Evolutionary conservation across 2,888 invertebrate genomes (phyloP).

Genomic region (Dicyrtomina minuta): DNA sequence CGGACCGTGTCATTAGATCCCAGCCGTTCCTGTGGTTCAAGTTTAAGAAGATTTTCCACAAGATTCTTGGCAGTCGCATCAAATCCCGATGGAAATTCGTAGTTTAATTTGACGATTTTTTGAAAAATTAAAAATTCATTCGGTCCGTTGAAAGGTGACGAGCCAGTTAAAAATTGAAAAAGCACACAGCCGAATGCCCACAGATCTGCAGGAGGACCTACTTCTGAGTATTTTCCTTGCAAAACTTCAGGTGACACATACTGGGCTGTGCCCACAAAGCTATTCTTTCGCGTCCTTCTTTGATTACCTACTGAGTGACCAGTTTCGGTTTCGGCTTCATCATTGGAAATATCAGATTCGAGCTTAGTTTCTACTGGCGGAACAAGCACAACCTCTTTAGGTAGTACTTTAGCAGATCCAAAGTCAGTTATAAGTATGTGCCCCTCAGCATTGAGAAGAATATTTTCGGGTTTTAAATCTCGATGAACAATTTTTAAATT

Average conservation of each 20-base stretch:
- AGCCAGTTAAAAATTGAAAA: slow-evolving; percentile 93
- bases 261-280: slow-evolving; percentile 98
- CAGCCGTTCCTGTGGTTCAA: slow-evolving; percentile 76
- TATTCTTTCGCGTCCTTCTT: slow-evolving; percentile 64
- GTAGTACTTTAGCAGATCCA: slow-evolving; percentile 88
- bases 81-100: slow-evolving; percentile 91
- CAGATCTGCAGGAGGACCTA: slow-evolving; percentile 78
- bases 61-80: slow-evolving; percentile 81
- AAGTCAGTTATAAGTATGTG: slow-evolving; percentile 97
- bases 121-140: slow-evolving; percentile 96
- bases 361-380: not conserved
- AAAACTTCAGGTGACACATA: slow-evolving; percentile 97
- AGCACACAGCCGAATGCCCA: slow-evolving; percentile 98
- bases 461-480: slow-evolving; percentile 69
- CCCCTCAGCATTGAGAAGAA: slow-evolving; percentile 90
- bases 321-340: too few species aligned
- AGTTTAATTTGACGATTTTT: slow-evolving; percentile 86
- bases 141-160: slow-evolving; percentile 84
- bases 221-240: slow-evolving; percentile 66
- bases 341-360: not conserved
- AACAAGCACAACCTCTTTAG: too few species aligned
- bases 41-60: slow-evolving; percentile 72
- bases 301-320: not conserved
- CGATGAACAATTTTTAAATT: slow-evolving; percentile 86
- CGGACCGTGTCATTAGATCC: slow-evolving; percentile 74